A percentile compares a stretch with the other conserved stretches of the same genome.
Conservation (phyloP, 2,113 vertebrate species). For the Lamprologus speciosus region DNA sequence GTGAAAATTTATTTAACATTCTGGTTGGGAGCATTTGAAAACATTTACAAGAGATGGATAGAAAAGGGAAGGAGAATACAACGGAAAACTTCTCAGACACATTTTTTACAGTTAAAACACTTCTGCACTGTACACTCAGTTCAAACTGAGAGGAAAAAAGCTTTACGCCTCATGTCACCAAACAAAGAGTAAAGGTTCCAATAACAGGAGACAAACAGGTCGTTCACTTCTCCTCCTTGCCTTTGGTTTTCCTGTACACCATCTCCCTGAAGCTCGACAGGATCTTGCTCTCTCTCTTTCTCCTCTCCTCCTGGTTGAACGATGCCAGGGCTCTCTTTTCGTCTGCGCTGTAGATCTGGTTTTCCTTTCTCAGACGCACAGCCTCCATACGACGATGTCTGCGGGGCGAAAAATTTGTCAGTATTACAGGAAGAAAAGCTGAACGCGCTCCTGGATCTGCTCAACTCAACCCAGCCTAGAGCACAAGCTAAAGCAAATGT, state of each 20-base stretch:
- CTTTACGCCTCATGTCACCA: background rate
- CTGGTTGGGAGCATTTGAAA: background rate
- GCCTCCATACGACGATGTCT: conserved; percentile 98
- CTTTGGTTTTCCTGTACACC: conserved; percentile 96
- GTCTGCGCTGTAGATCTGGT: conserved; percentile 97
- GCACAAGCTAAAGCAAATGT: background rate
- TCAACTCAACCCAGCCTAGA: background rate
- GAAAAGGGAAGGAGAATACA: background rate
- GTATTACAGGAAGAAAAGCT: background rate
- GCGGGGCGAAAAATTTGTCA: background rate
- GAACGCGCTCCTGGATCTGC: background rate
- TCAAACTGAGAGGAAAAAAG: background rate
- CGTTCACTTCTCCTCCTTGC: conserved; percentile 88
- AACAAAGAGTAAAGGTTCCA: background rate
- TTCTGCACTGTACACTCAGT: background rate
- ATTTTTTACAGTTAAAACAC: background rate
- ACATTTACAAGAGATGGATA: background rate
- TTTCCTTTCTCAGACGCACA: conserved; percentile 96
- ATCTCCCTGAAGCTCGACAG: conserved; percentile 95
- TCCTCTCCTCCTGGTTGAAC: conserved; percentile 95
- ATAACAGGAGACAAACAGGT: background rate
- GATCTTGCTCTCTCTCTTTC: conserved; percentile 95
- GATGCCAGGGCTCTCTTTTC: conserved; percentile 94
- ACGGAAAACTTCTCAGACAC: background rate
- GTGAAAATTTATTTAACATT: conserved; percentile 1